phyloP scores from a whole-genome alignment of 2,797 vertebrate species.

The Paratrypauchen microcephalus region DNA sequence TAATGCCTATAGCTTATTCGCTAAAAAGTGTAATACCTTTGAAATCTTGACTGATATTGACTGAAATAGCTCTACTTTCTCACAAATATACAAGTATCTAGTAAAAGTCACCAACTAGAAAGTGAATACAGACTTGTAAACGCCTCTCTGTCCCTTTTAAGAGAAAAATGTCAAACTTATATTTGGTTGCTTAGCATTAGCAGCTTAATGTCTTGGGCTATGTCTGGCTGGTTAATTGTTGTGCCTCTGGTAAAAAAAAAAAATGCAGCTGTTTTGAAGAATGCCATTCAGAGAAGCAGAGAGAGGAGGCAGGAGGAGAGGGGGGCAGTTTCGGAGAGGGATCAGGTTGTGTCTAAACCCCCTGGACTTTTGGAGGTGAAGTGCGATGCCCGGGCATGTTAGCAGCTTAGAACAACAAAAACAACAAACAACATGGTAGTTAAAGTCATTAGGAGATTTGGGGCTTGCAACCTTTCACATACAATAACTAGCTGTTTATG shows the following conservation, averaged over 20 bases:
- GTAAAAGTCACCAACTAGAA: slow-evolving; percentile 8
- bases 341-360: slow-evolving; percentile 64
- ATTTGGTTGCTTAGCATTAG: slow-evolving; percentile 60
- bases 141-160: slow-evolving; percentile 48
- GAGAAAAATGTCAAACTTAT: slow-evolving; percentile 63
- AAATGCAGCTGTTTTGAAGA: slow-evolving; percentile 60
- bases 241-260: slow-evolving; percentile 61
- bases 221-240: slow-evolving; percentile 35
- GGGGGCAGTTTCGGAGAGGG: slow-evolving; percentile 56
- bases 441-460: background rate
- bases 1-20: too few species aligned
- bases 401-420: slow-evolving; percentile 47
- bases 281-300: slow-evolving; percentile 50
- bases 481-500: background rate
- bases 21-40: too few species aligned
- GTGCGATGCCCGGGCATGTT: slow-evolving; percentile 51
- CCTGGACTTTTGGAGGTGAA: slow-evolving; percentile 53
- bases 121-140: slow-evolving; percentile 21
- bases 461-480: background rate
- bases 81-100: background rate
- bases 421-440: slow-evolving; percentile 24
- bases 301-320: background rate
- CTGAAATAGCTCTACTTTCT: too few species aligned
- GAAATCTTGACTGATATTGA: too few species aligned
- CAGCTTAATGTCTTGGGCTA: slow-evolving; percentile 44